Evolutionary conservation across 2,797 vertebrate genomes (phyloP).

Genomic region (Spinus olivaceus): DNA sequence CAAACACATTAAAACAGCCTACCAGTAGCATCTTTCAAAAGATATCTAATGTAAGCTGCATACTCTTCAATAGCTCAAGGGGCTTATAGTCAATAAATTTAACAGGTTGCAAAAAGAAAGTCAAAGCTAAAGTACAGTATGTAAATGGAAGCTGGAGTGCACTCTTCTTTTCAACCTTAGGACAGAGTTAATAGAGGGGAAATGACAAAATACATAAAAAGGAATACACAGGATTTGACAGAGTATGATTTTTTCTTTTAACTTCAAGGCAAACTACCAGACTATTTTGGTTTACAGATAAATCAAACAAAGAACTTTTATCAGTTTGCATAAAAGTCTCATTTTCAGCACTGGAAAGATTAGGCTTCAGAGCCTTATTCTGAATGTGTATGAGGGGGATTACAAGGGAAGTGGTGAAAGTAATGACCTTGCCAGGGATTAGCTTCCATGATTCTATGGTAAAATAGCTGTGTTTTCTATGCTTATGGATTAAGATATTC

Average conservation of each 20-base stretch:
- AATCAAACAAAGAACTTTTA: constrained; percentile 50
- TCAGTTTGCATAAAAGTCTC: constrained; percentile 48
- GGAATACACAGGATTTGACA: constrained; percentile 56
- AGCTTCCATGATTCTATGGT: neutral
- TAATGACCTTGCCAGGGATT: constrained; percentile 34
- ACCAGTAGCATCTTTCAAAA: constrained; percentile 61
- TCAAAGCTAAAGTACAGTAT: constrained; percentile 47
- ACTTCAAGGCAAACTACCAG: constrained; percentile 54
- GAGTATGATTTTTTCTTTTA: constrained; percentile 34
- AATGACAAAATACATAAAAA: constrained; percentile 66
- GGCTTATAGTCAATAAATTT: constrained; percentile 71
- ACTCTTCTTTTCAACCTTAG: constrained; percentile 53
- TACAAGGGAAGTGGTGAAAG: neutral
- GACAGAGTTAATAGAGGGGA: constrained; percentile 68
- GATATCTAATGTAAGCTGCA: constrained; percentile 44
- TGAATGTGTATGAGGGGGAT: neutral
- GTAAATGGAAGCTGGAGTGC: constrained; percentile 61
- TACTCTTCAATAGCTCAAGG: constrained; percentile 55
- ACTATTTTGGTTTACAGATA: constrained; percentile 56
- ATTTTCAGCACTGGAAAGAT: constrained; percentile 27
- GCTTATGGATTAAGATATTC: constrained; percentile 14
- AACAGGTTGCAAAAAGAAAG: constrained; percentile 63
- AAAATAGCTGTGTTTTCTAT: neutral
- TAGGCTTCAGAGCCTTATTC: constrained; percentile 22
- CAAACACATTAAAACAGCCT: constrained; percentile 53